Base-by-base conservation (phyloP, 2,797 vertebrate genomes). In the Falco concolor region DNA sequence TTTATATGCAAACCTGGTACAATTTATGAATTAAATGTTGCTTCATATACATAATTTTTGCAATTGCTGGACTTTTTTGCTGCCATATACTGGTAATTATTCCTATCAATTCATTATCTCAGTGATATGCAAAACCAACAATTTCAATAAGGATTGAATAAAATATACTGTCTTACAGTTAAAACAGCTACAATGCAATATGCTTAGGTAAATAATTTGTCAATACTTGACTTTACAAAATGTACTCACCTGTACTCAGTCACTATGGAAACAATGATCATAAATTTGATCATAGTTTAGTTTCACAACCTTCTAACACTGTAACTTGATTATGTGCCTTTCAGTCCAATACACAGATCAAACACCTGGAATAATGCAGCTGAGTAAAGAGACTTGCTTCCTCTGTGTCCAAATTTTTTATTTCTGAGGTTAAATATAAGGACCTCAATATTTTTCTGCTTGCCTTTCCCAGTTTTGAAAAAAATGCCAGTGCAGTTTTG, bases 351-450 rank as follows among this genome's bases (percentile, higher is more conserved):
- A 87, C 14, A 79, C 21, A 82, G 78, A 82, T 60, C 65, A 93
- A 87, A 85, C 95, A 96, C 72, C 88, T 96, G 80, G 68, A 86
- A 94, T 59, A 87, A 87, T 38, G 92, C 95, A 97, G 94, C 93
- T 96, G 95, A 93, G 93, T 89, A 96, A 96, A 96, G 96, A 96
- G 69, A 76, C 36, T 73, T 69, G 65, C 38, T 77, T 74, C 67
- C 36, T 72, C 36, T 40, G 6, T 16, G 59, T 57, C n/a, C 44
- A 53, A 14, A 13, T 7, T 40, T 40, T 86, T 93, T 52, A 18
- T 38, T n/a, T 77, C 56, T 42, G 8, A 86, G 77, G n/a, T 69
- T 92, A 89, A 94, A 83, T 1, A 7, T 38, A 90, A 81, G 40
- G 50, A 64, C 25, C 21, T 83, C 45, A 38, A 2, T 59, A 70